These are phyloP conservation scores for Gryllus longicercus DNA, from an alignment of 2,888 invertebrate genomes.

Conservation along the genomic window DNA sequence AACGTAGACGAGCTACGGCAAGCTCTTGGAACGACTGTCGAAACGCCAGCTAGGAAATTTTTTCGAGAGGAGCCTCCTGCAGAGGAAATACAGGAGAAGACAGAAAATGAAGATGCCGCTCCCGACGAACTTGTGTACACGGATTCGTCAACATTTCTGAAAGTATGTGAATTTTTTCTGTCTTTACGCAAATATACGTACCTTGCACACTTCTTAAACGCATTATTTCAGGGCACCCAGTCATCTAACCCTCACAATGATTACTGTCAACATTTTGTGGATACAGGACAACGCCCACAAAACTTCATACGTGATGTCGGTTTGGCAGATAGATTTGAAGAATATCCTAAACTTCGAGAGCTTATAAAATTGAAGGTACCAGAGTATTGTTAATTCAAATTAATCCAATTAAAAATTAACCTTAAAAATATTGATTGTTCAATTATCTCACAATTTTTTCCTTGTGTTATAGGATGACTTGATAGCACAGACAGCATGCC, in stretches of 20 bases:
- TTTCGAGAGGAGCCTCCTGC: conserved; percentile 34
- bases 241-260: conserved; percentile 98
- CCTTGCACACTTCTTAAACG: not conserved
- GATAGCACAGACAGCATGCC: conserved; percentile 86
- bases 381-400: not conserved
- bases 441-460: not conserved
- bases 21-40: conserved; percentile 74
- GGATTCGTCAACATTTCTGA: conserved; percentile 92
- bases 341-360: conserved; percentile 94
- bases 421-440: not conserved
- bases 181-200: not conserved
- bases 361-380: conserved; percentile 79
- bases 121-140: conserved; percentile 82
- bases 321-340: conserved; percentile 92
- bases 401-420: not conserved
- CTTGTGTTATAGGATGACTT: conserved; percentile 65
- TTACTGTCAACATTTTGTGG: conserved; percentile 98
- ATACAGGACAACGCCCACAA: conserved; percentile 95
- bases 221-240: conserved; percentile 76
- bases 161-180: conserved; percentile 54
- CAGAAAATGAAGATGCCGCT: conserved; percentile 42
- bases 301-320: conserved; percentile 97
- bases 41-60: conserved; percentile 60
- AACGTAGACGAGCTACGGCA: conserved; percentile 81
- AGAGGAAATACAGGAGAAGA: conserved; percentile 38